Conservation (phyloP, 2,797 vertebrate species). For the Gymnocypris eckloni region DNA sequence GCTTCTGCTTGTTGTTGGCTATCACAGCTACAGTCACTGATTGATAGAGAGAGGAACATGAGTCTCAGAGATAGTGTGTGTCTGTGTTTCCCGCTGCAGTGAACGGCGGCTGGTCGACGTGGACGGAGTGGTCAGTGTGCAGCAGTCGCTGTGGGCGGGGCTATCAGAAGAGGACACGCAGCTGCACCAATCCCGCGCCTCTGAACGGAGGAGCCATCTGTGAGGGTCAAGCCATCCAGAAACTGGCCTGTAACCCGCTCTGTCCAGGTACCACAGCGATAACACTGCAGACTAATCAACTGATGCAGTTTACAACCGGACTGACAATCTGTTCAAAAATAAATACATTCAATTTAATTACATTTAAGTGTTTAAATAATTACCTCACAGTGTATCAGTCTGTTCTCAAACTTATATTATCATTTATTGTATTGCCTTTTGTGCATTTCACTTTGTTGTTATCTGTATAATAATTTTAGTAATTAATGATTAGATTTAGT, state of each 20-base stretch:
- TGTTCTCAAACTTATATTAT: not conserved
- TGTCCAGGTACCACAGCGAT: slow-evolving; percentile 87
- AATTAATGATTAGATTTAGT: not conserved
- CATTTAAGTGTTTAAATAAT: not conserved
- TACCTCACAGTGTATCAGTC: not conserved
- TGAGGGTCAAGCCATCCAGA: slow-evolving; percentile 94
- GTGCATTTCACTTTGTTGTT: not conserved
- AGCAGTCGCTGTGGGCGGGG: slow-evolving; percentile 95
- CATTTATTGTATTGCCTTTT: not conserved
- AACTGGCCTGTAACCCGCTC: slow-evolving; percentile 93
- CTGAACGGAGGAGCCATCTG: slow-evolving; percentile 96
- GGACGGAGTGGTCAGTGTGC: slow-evolving; percentile 98
- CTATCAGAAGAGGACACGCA: slow-evolving; percentile 94
- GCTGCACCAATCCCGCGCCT: slow-evolving; percentile 96
- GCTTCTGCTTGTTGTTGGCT: slow-evolving; percentile 7
- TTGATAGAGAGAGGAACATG: slow-evolving; percentile 9
- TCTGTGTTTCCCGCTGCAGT: slow-evolving; percentile 73
- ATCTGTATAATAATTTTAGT: not conserved
- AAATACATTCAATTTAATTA: not conserved
- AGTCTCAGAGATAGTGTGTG: slow-evolving; percentile 9
- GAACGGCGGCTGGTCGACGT: slow-evolving; percentile 97
- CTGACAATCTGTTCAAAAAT: not conserved
- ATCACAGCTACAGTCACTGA: slow-evolving; percentile 43
- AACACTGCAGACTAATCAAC: not conserved
- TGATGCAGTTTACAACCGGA: not conserved